Conservation (phyloP, 1,140 invertebrate genomes). For the Eupeodes corollae region DNA sequence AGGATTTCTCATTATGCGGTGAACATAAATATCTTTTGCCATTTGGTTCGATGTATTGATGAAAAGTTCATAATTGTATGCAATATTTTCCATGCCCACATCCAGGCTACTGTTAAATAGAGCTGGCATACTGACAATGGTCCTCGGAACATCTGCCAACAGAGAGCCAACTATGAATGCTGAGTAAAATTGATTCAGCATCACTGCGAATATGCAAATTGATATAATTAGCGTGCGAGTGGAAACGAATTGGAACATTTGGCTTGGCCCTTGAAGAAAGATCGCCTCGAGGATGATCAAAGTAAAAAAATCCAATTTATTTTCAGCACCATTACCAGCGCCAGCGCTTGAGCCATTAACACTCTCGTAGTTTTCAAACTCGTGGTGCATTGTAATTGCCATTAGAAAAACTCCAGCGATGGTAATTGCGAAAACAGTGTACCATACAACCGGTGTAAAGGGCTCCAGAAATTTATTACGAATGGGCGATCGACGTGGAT, state of each 20-base stretch:
- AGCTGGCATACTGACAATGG: conserved; percentile 42
- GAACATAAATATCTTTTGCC: conserved; percentile 14
- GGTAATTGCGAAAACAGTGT: conserved; percentile 16
- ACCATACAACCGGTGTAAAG: conserved; percentile 37
- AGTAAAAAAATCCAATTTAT: conserved; percentile 14
- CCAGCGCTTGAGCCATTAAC: neutral
- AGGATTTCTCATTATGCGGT: conserved; percentile 14
- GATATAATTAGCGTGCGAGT: conserved; percentile 36
- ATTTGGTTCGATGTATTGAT: conserved; percentile 16
- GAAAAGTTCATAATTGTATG: conserved; percentile 41
- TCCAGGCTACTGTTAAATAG: conserved; percentile 42
- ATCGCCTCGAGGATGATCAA: conserved; percentile 26
- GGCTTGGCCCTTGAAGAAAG: conserved; percentile 22
- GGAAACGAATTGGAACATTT: conserved; percentile 17
- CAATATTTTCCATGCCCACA: conserved; percentile 42
- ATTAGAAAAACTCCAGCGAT: conserved; percentile 15
- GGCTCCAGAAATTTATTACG: conserved; percentile 42
- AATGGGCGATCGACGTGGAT: conserved; percentile 40
- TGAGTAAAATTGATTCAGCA: conserved; percentile 51
- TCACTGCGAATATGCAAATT: conserved; percentile 42
- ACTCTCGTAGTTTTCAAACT: neutral
- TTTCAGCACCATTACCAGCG: conserved; percentile 5
- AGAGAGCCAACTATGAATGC: conserved; percentile 51
- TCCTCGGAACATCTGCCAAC: conserved; percentile 43
- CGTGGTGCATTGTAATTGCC: conserved; percentile 12